phyloP scores from a whole-genome alignment of 2,888 invertebrate genomes.

The Callimorpha dominula region DNA sequence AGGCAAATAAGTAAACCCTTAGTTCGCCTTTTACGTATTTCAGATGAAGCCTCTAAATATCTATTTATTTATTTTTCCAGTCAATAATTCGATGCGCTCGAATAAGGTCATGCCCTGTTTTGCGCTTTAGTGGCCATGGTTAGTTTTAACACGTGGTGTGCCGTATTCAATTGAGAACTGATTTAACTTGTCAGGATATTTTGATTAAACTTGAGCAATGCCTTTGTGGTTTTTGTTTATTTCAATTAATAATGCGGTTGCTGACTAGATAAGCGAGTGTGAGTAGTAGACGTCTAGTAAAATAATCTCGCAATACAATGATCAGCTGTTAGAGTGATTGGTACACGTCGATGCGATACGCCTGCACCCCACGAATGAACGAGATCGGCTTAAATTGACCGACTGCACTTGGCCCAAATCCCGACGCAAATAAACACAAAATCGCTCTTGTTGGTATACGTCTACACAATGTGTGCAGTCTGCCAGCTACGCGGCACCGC shows the following conservation, averaged over 20 bases:
- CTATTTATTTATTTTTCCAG: background rate
- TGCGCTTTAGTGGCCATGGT: background rate
- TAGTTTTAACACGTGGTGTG: background rate
- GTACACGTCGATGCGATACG: constrained; percentile 38
- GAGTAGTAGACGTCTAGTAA: constrained; percentile 9
- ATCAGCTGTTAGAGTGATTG: constrained; percentile 46
- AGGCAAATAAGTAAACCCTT: too few relatives aligned
- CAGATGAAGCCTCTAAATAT: background rate
- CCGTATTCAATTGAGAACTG: background rate
- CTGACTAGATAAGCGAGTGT: background rate
- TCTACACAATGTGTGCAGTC: constrained; percentile 61
- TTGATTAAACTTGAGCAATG: background rate
- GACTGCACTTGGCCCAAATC: constrained; percentile 82
- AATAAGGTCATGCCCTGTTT: constrained; percentile 8
- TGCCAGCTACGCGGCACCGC: constrained; percentile 63
- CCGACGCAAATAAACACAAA: constrained; percentile 76
- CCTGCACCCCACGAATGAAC: constrained; percentile 51
- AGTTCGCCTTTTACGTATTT: background rate
- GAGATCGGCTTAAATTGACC: constrained; percentile 72
- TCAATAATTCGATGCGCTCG: background rate
- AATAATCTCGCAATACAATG: constrained; percentile 39
- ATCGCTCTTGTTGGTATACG: constrained; percentile 64
- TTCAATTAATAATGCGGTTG: background rate
- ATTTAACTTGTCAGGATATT: background rate
- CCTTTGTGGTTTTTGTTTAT: background rate